A percentile compares a stretch with the other conserved stretches of the same genome.
phyloP scores from a whole-genome alignment of 2,888 invertebrate species.

The Dusona sp. region DNA sequence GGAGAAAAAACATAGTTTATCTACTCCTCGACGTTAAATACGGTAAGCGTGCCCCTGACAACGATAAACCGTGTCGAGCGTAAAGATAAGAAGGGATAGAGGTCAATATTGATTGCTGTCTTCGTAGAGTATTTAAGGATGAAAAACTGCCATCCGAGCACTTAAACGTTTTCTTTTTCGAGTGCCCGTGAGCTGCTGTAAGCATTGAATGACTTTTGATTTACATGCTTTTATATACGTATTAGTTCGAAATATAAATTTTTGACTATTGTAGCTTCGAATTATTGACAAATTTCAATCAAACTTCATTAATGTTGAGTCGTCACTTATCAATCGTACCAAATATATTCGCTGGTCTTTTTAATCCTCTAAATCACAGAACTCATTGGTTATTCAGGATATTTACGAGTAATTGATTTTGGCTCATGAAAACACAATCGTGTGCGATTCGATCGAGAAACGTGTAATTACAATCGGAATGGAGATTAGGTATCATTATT shows the following conservation, averaged over 20 bases:
- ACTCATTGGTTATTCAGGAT: neutral
- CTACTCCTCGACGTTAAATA: conserved; percentile 41
- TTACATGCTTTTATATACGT: conserved; percentile 8
- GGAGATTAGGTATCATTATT: neutral
- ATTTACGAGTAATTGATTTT: neutral
- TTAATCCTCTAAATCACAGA: neutral
- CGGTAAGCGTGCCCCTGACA: conserved; percentile 15
- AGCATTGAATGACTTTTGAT: conserved; percentile 46
- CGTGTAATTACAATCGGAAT: neutral
- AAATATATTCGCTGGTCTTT: neutral
- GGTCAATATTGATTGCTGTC: conserved; percentile 45
- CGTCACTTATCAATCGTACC: neutral
- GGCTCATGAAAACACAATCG: neutral
- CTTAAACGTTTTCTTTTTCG: conserved; percentile 34
- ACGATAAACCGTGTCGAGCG: conserved; percentile 46
- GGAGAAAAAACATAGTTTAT: conserved; percentile 14
- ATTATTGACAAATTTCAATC: conserved; percentile 44
- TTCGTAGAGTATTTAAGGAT: conserved; percentile 31
- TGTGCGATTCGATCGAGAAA: neutral
- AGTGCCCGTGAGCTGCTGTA: neutral
- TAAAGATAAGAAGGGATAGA: conserved; percentile 20
- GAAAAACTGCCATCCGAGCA: conserved; percentile 46
- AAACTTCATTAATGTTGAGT: conserved; percentile 25
- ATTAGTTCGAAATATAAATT: conserved; percentile 36
- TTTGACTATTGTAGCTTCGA: conserved; percentile 27